Evolutionary conservation across 2,113 vertebrate genomes (phyloP), one percentile per base, ranked within the genome.

Genomic region (Rhinolophus ferrumequinum): DNA sequence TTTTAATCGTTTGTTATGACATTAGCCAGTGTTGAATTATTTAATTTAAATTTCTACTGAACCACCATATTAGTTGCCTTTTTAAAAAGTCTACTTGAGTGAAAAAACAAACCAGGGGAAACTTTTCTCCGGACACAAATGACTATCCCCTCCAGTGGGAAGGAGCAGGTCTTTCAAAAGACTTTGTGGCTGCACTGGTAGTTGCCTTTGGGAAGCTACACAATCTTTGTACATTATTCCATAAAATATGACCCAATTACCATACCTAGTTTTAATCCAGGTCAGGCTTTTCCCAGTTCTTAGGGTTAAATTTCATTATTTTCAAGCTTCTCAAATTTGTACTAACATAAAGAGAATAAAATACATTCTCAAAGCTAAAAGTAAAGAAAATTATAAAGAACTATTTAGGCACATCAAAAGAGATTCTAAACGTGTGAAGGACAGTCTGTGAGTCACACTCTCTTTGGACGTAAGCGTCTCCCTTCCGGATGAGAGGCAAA

Each of bases 21-120:
- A 44, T 69, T 79, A 94, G 69, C 21, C 81, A 89, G 50, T 73
- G 38, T 44, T 75, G 52, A 92, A 64, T 22, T 69, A 95, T 30
- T 50, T 89, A 73, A 16, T n/a, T 50, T 89, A 73, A 16, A 84
- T 95, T 92, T 95, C 84, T 75, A 41, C 30, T 56, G 24, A 96
- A 67, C 54, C 19, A 88, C 21, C 9, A 16, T 6, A 69, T 24
- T 35, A 64, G 35, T 22, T 87, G 5, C 35, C 22, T 75, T 38
- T 5, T 44, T 73, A 19, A 19, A 87, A 88, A 76, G 86, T 67
- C 11, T 80, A 69, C 8, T 21, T 81, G 64, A 14, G n/a, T 91
- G 41, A 44, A 44, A 35, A 84, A 58, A 76, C 21, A 83, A 96
- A 56, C 2, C 0, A 89, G 35, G 9, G 33, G n/a, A 69, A 38